These are phyloP conservation scores for Orestias chungarensis DNA, from an alignment of 2,797 vertebrate genomes.

Conservation along the genomic window DNA sequence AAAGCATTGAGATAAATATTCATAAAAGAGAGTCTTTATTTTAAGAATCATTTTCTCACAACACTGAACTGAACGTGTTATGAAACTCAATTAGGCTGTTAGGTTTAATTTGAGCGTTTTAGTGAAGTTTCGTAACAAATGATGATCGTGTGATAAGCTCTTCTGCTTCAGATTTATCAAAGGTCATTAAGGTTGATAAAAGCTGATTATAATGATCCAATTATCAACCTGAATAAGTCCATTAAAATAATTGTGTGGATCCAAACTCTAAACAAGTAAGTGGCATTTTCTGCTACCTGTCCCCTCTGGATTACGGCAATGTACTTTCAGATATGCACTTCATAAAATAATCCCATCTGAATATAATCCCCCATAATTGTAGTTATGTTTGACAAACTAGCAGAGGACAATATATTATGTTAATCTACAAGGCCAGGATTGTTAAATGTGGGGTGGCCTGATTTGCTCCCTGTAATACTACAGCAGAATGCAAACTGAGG, in stretches of 20 bases:
- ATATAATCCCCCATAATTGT: slow-evolving; percentile 68
- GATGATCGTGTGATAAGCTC: slow-evolving; percentile 3
- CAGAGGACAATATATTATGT: slow-evolving; percentile 33
- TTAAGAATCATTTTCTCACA: background rate
- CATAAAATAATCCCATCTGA: slow-evolving; percentile 62
- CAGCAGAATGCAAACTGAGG: slow-evolving; percentile 23
- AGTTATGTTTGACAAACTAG: slow-evolving; percentile 53
- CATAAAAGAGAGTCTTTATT: background rate
- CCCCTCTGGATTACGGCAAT: slow-evolving; percentile 65
- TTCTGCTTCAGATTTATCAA: slow-evolving; percentile 2
- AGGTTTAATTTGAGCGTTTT: no score
- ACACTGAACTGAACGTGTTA: no score
- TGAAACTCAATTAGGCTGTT: no score
- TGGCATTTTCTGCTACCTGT: slow-evolving; percentile 63
- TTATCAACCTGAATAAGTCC: slow-evolving; percentile 40
- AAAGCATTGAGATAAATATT: background rate
- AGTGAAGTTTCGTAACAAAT: no score
- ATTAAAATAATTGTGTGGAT: slow-evolving; percentile 59
- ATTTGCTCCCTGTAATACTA: slow-evolving; percentile 6
- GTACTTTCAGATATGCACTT: slow-evolving; percentile 62
- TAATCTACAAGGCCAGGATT: slow-evolving; percentile 17
- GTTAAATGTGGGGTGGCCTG: slow-evolving; percentile 3
- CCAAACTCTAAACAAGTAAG: slow-evolving; percentile 44
- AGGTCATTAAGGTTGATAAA: slow-evolving; percentile 15
- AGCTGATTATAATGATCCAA: slow-evolving; percentile 36